These are phyloP conservation scores for Hesperia comma DNA, from an alignment of 2,888 invertebrate genomes.

Conservation along the genomic window DNA sequence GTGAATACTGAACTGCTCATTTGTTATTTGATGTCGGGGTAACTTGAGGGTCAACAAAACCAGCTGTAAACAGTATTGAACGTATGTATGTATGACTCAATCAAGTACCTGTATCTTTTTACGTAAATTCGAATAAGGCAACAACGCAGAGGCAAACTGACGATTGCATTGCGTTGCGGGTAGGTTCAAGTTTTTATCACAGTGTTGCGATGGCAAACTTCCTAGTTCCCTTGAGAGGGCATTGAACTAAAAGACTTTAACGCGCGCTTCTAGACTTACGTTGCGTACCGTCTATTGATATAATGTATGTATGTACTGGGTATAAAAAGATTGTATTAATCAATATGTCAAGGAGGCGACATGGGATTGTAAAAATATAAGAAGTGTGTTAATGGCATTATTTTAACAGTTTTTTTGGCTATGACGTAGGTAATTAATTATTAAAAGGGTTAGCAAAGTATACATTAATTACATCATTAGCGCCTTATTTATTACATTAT, in stretches of 20 bases:
- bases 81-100: constrained; percentile 16
- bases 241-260: constrained; percentile 60
- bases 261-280: constrained; percentile 46
- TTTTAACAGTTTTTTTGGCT: no score
- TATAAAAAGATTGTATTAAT: background rate
- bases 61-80: background rate
- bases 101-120: constrained; percentile 17
- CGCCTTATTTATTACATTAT: no score
- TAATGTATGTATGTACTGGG: background rate
- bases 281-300: background rate
- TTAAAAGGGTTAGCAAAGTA: no score
- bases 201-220: constrained; percentile 55
- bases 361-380: constrained; percentile 7
- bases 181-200: constrained; percentile 57
- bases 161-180: constrained; percentile 49
- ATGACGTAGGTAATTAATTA: no score
- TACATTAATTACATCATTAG: no score
- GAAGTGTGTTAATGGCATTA: no score
- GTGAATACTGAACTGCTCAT: background rate
- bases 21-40: background rate
- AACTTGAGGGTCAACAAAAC: background rate
- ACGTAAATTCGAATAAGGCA: constrained; percentile 36
- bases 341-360: constrained; percentile 21
- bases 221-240: constrained; percentile 71
- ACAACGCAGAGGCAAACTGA: constrained; percentile 37